Evolutionary conservation across 2,797 vertebrate genomes (phyloP), one percentile per base, ranked within the genome.

Genomic region (Cichlasoma orientale): DNA sequence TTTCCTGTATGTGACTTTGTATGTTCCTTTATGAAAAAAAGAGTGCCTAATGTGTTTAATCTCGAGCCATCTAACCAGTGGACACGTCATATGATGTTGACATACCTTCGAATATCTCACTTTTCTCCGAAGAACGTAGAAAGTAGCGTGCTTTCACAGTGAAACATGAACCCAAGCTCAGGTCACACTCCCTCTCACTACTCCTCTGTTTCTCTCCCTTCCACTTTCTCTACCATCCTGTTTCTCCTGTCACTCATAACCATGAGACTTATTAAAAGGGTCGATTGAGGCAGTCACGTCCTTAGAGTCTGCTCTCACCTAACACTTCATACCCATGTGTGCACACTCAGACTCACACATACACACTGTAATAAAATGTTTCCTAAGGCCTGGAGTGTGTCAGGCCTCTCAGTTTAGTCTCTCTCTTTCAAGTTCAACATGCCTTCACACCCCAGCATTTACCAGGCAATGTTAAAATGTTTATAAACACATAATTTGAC

Each of bases 51-150:
- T 75, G 72, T 79, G 76, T 87, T 76, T 78, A 69, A 86, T 81
- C 59, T 82, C 29, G 56, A 86, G 79, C 68, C 38, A 70, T 79
- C 59, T 27, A 61, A 87, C 75, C 78, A 38, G 59, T 56, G 71
- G 80, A 80, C 77, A 72, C 77, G 82, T 90, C 79, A 71, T 69
- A 27, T 29, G 23, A 83, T 90, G 90, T 92, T 93, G 89, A 92
- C 88, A 92, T 91, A 92, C 90, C 84, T 92, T 79, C 0, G 77
- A 82, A 87, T 91, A 81, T 93, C 79, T 93, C 89, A 83, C 75
- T 85, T 90, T 84, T 90, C 79, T 88, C 76, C 58, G 38, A 88
- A 85, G 79, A 87, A 70, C 55, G 27, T 80, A 25, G n/a, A n/a
- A 29, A 38, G 68, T 55, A 3, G 66, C 63, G 55, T 93, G 90